phyloP scores from a whole-genome alignment of 53 echinoderm and acorn worm genomes.

The Stichopus horrens region DNA sequence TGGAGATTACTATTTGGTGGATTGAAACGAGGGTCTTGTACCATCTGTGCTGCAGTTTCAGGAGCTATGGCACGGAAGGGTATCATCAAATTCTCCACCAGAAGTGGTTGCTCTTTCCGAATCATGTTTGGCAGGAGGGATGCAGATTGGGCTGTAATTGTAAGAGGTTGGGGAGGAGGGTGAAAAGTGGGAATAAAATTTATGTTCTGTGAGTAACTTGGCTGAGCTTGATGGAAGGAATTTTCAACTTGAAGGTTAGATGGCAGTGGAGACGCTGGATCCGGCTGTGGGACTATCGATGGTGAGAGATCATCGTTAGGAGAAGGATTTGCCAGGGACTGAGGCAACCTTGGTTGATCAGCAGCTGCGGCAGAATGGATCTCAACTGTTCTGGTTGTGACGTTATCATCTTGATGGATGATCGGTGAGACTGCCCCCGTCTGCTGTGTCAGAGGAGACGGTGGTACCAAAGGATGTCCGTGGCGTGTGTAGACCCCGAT shows the following conservation, averaged over 20 bases:
- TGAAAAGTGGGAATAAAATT: conserved; percentile 34
- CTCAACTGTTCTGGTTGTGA: background rate
- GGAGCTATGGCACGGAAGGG: conserved; percentile 28
- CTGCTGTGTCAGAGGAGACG: conserved; percentile 22
- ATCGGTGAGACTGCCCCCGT: conserved; percentile 1
- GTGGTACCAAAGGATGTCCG: background rate
- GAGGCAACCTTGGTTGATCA: background rate
- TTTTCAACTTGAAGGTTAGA: conserved; percentile 36
- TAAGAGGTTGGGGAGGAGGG: conserved; percentile 37
- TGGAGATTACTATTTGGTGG: conserved; percentile 15
- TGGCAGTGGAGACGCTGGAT: conserved; percentile 15
- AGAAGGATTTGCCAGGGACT: background rate
- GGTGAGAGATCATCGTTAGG: conserved; percentile 23
- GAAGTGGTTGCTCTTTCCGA: conserved; percentile 29
- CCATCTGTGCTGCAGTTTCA: conserved; percentile 42
- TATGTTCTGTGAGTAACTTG: conserved; percentile 20
- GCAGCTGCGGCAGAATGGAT: background rate
- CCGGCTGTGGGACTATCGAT: conserved; percentile 32
- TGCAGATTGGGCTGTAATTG: conserved; percentile 17
- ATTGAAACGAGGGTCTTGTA: conserved; percentile 33
- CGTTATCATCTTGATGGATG: conserved; percentile 24
- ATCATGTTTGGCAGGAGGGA: conserved; percentile 37
- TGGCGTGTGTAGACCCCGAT: background rate
- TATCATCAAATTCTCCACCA: conserved; percentile 38
- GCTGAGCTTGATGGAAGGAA: conserved; percentile 23